Base-by-base conservation (phyloP, 2,113 vertebrate genomes). In the Proterorhinus semilunaris region DNA sequence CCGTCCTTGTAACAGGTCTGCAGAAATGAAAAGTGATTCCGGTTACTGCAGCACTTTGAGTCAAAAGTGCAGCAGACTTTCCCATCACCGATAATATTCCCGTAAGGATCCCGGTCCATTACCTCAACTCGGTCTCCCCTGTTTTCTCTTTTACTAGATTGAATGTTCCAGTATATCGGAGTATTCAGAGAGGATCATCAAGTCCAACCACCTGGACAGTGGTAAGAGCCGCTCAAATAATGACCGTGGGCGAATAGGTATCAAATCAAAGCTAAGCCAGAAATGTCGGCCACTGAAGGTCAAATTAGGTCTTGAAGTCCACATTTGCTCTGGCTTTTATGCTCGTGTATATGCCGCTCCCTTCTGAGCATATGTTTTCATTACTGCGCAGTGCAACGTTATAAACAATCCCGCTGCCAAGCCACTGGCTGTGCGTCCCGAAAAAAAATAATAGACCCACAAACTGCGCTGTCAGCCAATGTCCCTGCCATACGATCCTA, bases 81-180 rank as follows among this genome's bases (percentile, higher is more conserved):
- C 46, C 11, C 10, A 36, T 59, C 61, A 61, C 42, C 4, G 58
- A 61, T 43, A 64, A 65, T 5, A 72, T 65, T 36, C 46, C 12
- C 17, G 57, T 61, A 13, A 69, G 12, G 45, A 70, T 7, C 72
- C 8, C 11, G 46, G 53, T 12, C 12, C 27, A 54, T 65, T 12
- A 53, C 68, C 15, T 43, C 15, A 52, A 6, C 7, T 54, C 46
- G 46, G 13, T 51, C 36, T 9, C n/a, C 44, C 58, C 42, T 61
- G 10, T 44, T 58, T 47, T 53, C 52, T 45, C 51, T 53, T 64
- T 72, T 65, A 72, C 61, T 88, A 99, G 98, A 98, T 99, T 47
- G 98, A 99, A 91, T 99, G 98, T 62, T 99, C 98, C 91, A 99
- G 97, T 81, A 98, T 99, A 91, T 97, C 96, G 12, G 97, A 99